Evolutionary conservation across 2,888 invertebrate species (phyloP).

Genomic region (Amiota mariae): DNA sequence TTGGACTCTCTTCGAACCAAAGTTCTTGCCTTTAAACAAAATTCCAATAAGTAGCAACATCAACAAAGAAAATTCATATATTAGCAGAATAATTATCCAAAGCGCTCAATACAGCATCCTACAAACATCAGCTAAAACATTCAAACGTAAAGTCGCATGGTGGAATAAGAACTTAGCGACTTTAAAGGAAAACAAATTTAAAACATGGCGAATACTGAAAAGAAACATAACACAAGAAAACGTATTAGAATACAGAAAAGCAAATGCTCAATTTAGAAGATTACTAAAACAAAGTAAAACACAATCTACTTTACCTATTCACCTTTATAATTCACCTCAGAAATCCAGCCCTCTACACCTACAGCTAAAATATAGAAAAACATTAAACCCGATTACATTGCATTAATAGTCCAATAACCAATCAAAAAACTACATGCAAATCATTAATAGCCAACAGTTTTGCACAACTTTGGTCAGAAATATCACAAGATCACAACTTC

Average conservation of each 20-base stretch:
- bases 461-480: background rate
- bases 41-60: no score
- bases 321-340: background rate
- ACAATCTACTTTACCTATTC: background rate
- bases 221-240: slow-evolving; percentile 1
- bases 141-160: background rate
- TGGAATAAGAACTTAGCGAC: background rate
- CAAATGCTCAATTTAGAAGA: no score
- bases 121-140: background rate
- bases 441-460: no score
- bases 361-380: no score
- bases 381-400: no score
- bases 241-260: background rate
- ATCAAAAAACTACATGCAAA: no score
- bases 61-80: no score
- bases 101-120: no score
- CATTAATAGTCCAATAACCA: no score
- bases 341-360: background rate
- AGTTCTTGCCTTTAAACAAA: background rate
- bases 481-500: background rate
- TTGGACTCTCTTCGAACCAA: background rate
- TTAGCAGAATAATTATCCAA: no score
- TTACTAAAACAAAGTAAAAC: background rate
- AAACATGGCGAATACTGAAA: background rate
- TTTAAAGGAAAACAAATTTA: no score